phyloP scores from a whole-genome alignment of 2,113 vertebrate genomes.

The Coracopsis vasa region DNA sequence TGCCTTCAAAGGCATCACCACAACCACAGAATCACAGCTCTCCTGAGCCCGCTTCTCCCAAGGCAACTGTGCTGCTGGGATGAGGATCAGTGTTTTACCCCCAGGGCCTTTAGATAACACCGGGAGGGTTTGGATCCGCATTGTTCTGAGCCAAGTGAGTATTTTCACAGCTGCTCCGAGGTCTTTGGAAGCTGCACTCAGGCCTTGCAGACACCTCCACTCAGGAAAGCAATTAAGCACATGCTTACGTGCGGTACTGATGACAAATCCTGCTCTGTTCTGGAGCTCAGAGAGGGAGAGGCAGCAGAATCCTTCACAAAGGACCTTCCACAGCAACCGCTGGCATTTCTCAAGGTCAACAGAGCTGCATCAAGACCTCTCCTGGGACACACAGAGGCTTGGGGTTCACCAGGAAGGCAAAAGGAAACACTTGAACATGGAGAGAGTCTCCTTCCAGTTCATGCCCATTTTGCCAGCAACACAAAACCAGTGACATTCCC shows the following conservation, averaged over 20 bases:
- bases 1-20: rapidly evolving
- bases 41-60: rapidly evolving
- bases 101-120: not conserved
- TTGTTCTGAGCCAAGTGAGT: not conserved
- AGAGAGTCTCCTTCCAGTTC: not conserved
- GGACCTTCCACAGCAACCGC: not conserved
- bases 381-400: rapidly evolving
- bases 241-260: not conserved
- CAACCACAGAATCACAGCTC: not conserved
- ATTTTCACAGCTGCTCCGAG: not conserved
- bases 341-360: not conserved
- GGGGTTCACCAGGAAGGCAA: not conserved
- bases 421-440: rapidly evolving
- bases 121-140: rapidly evolving
- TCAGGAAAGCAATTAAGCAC: not conserved
- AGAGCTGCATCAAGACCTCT: not conserved
- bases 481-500: not conserved
- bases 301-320: not conserved
- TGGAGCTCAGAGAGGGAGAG: not conserved
- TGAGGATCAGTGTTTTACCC: not conserved
- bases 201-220: not conserved
- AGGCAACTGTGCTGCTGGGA: not conserved
- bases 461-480: not conserved
- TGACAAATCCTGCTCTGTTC: not conserved
- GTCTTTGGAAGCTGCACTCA: not conserved